Conservation (phyloP, 2,113 vertebrate genomes). For the Gallinago jamesoni region DNA sequence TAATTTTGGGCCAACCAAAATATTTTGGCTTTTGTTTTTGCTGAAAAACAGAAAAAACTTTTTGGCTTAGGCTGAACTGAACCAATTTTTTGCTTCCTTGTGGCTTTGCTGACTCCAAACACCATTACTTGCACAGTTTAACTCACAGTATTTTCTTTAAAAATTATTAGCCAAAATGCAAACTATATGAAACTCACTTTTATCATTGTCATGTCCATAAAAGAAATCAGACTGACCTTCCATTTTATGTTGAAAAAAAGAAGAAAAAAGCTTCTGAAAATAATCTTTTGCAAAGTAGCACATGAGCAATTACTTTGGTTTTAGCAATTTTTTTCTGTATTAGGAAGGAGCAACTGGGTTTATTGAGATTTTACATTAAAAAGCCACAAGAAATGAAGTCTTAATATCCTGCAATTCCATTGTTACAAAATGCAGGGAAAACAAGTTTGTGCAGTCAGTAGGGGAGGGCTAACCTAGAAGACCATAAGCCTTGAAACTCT, state of each 20-base stretch:
- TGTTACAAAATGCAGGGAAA: neutral
- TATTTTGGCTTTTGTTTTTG: conserved; percentile 16
- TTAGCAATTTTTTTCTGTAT: neutral
- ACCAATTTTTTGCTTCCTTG: conserved; percentile 23
- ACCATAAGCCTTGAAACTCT: neutral
- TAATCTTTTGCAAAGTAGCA: neutral
- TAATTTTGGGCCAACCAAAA: neutral
- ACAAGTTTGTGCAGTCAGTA: neutral
- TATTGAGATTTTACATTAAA: neutral
- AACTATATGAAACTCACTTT: conserved; percentile 2
- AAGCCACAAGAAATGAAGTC: neutral
- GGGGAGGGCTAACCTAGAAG: neutral
- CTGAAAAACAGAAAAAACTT: conserved; percentile 26
- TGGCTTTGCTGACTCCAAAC: conserved; percentile 40
- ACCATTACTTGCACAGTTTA: conserved; percentile 20
- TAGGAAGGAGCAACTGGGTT: neutral
- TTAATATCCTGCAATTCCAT: neutral
- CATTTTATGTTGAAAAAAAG: neutral
- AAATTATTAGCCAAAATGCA: neutral
- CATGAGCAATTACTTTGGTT: neutral
- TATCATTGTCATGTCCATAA: neutral
- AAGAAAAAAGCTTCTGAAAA: neutral
- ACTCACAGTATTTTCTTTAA: neutral
- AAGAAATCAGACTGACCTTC: neutral
- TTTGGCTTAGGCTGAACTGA: neutral